phyloP scores from a whole-genome alignment of 2,888 invertebrate genomes.

The Euphydryas editha region DNA sequence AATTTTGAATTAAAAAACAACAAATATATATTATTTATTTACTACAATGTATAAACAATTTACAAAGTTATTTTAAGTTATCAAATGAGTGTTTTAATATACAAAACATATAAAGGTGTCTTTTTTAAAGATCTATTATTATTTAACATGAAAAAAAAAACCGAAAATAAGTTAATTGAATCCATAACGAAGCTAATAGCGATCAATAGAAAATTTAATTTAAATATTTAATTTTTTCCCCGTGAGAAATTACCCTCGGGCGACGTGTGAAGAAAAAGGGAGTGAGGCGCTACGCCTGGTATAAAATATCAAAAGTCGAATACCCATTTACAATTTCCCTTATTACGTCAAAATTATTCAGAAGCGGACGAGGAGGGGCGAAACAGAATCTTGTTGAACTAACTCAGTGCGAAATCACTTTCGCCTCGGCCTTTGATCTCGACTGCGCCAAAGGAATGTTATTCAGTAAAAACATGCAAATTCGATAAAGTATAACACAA shows the following conservation, averaged over 20 bases:
- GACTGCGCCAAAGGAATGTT: conserved; percentile 81
- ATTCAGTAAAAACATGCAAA: conserved; percentile 84
- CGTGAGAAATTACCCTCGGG: conserved; percentile 12
- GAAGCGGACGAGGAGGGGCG: conserved; percentile 69
- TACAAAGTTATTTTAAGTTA: too few relatives aligned
- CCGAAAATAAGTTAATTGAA: not conserved
- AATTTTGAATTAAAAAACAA: not conserved
- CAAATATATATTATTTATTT: too few relatives aligned
- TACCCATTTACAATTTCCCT: conserved; percentile 78
- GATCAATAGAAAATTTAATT: conserved; percentile 15
- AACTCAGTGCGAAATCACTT: conserved; percentile 84
- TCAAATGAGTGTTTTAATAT: too few relatives aligned
- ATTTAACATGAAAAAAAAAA: not conserved
- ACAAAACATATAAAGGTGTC: too few relatives aligned
- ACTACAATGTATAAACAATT: too few relatives aligned
- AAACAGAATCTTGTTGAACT: conserved; percentile 81
- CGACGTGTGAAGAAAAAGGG: conserved; percentile 25
- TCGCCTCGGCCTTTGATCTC: conserved; percentile 80
- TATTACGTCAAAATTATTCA: conserved; percentile 81
- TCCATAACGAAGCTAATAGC: not conserved
- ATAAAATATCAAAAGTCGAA: conserved; percentile 65
- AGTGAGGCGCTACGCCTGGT: conserved; percentile 30
- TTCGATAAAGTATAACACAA: conserved; percentile 84
- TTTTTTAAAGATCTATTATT: not conserved
- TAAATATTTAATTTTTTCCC: conserved; percentile 20